Evolutionary conservation across 2,888 invertebrate species (phyloP), one percentile per base, ranked within the genome.

Genomic region (Cheilosia grossa): DNA sequence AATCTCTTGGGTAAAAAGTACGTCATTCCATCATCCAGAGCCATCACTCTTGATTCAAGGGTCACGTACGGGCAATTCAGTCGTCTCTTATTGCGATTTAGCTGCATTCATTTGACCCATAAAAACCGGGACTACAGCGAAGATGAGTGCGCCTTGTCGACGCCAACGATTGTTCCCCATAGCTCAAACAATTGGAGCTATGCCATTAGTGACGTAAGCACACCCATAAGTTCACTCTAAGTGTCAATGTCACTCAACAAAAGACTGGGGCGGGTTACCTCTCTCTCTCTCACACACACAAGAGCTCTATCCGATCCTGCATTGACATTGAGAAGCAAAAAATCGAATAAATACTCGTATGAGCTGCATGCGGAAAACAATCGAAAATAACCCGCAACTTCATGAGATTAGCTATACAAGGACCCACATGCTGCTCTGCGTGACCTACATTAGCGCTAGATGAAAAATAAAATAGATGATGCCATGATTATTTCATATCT

Each of bases 21-120:
- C 37, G 61, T 61, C 69, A 63, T 54, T 21, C 21, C 24, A 49
- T 17, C 30, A 47, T 30, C 59, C 59, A 44, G 69, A 64, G 49
- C 44, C 53, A 69, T 83, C 40, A 59, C 37, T 59, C 44, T 47
- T 33, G 19, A 19, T 63, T 70, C 69, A 83, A 80, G 66, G 40
- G 80, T 83, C 83, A 80, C 83, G 83, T 83, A 75, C 74, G 69
- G 70, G 74, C 74, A 74, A 80, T 80, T 74, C 74, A 70, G 42
- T 70, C 19, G 59, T 42, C 53, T 59, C 56, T 21, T 33, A 56
- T 40, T 37, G 63, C 66, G 42, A 78, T n/a, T 77, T 63, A 67
- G 64, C 64, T 37, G 47, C 47, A 66, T 24, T 74, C 30, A 24
- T 79, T 74, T 75, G 69, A 70, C 74, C 69, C 47, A 79, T 75